Evolutionary conservation across 2,797 vertebrate genomes (phyloP).

Genomic region (Enteromius afrohamiltoni): DNA sequence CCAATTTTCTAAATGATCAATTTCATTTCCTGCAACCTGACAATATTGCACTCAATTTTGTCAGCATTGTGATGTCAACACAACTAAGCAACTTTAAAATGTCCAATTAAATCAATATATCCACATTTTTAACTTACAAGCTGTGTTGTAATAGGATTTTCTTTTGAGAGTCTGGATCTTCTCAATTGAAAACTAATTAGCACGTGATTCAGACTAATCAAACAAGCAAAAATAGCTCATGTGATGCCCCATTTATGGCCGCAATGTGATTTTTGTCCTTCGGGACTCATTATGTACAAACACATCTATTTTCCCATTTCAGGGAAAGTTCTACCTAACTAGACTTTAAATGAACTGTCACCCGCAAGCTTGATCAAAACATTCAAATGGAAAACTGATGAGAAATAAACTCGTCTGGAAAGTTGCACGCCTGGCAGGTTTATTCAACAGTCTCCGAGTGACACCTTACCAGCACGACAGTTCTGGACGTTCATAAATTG

Average conservation of each 20-base stretch:
- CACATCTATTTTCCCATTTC: conserved; percentile 30
- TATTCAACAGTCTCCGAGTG: conserved; percentile 19
- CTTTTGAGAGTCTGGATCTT: neutral
- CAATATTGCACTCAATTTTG: neutral
- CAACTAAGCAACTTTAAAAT: neutral
- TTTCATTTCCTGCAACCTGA: neutral
- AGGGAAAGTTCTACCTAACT: conserved; percentile 20
- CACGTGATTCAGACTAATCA: neutral
- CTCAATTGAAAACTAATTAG: neutral
- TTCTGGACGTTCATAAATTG: conserved; percentile 63
- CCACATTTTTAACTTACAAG: neutral
- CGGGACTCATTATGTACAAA: conserved; percentile 21
- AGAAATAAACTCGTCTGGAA: conserved; percentile 16
- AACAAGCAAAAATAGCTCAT: conserved; percentile 28
- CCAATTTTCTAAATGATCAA: neutral
- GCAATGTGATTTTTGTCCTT: conserved; percentile 6
- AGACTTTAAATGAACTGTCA: conserved; percentile 38
- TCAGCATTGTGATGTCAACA: neutral
- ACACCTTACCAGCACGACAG: conserved; percentile 33
- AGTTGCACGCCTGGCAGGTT: conserved; percentile 31
- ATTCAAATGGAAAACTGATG: conserved; percentile 35
- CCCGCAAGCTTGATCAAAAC: conserved; percentile 32
- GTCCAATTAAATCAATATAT: neutral
- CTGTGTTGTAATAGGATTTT: neutral
- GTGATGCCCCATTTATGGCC: conserved; percentile 25